Evolutionary conservation across 2,113 vertebrate species (phyloP).

Genomic region (Noturus placidus): DNA sequence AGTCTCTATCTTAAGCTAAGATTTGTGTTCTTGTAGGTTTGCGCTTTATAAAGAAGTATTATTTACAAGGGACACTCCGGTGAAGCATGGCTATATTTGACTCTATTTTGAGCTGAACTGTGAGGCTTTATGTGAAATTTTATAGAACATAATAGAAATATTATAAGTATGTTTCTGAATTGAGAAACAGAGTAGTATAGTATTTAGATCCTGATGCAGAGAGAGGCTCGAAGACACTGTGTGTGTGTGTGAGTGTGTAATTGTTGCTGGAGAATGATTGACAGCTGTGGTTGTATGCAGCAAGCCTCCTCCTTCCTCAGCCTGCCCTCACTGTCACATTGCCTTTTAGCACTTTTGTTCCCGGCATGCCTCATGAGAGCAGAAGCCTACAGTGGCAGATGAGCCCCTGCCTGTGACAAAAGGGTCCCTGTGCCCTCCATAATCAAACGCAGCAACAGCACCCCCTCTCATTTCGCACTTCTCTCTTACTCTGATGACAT

Average conservation of each 20-base stretch:
- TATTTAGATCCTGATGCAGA: background rate
- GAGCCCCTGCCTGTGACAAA: slow-evolving; percentile 86
- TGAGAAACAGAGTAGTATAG: background rate
- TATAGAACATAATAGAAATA: background rate
- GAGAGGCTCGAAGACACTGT: background rate
- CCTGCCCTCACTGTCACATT: slow-evolving; percentile 83
- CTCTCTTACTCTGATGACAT: slow-evolving; percentile 40
- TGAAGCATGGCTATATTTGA: slow-evolving; percentile 1
- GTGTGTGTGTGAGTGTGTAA: slow-evolving; percentile 1
- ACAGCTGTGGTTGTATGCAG: slow-evolving; percentile 82
- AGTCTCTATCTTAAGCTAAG: slow-evolving; percentile 8
- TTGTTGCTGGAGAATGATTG: slow-evolving; percentile 82
- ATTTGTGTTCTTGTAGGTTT: slow-evolving; percentile 7
- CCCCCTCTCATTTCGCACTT: slow-evolving; percentile 39
- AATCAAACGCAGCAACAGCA: slow-evolving; percentile 30
- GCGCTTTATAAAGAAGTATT: slow-evolving; percentile 4
- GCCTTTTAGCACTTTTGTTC: slow-evolving; percentile 97
- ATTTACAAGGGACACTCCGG: background rate
- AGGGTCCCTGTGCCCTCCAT: slow-evolving; percentile 76
- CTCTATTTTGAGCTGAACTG: background rate
- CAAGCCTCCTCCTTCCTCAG: slow-evolving; percentile 74
- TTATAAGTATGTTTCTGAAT: background rate
- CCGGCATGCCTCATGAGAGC: slow-evolving; percentile 81
- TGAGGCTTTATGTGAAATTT: background rate
- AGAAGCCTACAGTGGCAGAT: slow-evolving; percentile 83